phyloP scores from a whole-genome alignment of 2,797 vertebrate species.

The Melanogrammus aeglefinus region DNA sequence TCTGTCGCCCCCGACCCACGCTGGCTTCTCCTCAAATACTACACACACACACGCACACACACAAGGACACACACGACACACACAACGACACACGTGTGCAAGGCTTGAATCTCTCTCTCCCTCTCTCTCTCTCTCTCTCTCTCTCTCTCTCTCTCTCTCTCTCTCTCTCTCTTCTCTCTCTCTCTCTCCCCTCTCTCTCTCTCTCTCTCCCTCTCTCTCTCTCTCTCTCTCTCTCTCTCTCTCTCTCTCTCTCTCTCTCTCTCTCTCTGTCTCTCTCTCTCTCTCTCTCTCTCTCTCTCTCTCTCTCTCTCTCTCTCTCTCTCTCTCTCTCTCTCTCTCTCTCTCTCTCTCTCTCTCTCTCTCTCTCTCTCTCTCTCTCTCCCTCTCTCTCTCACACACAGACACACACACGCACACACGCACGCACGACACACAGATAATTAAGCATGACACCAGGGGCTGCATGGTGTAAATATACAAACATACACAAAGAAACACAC shows the following conservation, averaged over 20 bases:
- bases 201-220: constrained; percentile 34
- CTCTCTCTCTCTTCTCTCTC: constrained; percentile 52
- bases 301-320: constrained; percentile 43
- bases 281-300: constrained; percentile 46
- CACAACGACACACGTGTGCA: neutral
- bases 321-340: constrained; percentile 53
- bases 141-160: constrained; percentile 53
- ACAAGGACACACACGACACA: no score
- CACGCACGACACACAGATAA: neutral
- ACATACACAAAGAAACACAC: neutral
- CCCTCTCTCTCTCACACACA: neutral
- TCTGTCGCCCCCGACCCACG: constrained; percentile 68
- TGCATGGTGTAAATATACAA: neutral
- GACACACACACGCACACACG: neutral
- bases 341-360: constrained; percentile 51
- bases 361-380: constrained; percentile 51
- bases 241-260: constrained; percentile 51
- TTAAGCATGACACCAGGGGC: neutral
- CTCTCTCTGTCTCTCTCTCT: constrained; percentile 53
- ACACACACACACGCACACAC: neutral
- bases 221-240: constrained; percentile 50
- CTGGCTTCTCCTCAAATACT: constrained; percentile 67
- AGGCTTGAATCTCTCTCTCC: constrained; percentile 37
- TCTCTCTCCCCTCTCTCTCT: constrained; percentile 51
- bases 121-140: constrained; percentile 52